Percentiles rank a stretch among this genome's conserved stretches.
These are phyloP conservation scores for Symphodus melops DNA, from an alignment of 2,113 vertebrate genomes.

Conservation along the genomic window DNA sequence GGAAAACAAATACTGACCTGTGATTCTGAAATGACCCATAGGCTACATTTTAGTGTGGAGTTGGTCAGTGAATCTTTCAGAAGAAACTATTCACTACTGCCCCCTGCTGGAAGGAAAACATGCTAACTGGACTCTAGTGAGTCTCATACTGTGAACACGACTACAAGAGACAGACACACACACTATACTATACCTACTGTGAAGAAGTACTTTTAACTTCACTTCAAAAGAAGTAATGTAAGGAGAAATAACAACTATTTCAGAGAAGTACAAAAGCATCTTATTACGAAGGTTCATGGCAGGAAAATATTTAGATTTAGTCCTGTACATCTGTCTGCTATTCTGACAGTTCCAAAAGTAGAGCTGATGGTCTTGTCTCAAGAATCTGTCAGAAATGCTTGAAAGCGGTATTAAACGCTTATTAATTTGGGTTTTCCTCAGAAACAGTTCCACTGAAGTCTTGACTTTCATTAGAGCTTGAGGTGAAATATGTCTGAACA, in stretches of 20 bases:
- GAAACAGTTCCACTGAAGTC: too few relatives aligned
- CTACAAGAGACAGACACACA: neutral
- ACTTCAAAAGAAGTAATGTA: neutral
- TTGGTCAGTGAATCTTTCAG: neutral
- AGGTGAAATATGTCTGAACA: neutral
- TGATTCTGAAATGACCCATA: slow-evolving; percentile 43
- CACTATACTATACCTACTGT: neutral
- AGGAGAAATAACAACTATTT: neutral
- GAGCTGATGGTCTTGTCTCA: too few relatives aligned
- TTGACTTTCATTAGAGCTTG: too few relatives aligned
- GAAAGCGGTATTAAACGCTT: too few relatives aligned
- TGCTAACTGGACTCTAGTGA: neutral
- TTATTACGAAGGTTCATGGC: neutral
- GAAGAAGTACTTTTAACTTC: neutral
- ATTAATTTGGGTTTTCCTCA: too few relatives aligned
- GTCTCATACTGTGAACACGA: slow-evolving; percentile 6
- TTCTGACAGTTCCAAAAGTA: neutral
- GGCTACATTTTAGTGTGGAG: neutral
- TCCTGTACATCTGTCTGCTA: neutral
- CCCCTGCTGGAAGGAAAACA: slow-evolving; percentile 68
- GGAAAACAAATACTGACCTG: slow-evolving; percentile 21
- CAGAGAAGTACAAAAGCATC: slow-evolving; percentile 2
- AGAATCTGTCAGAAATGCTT: too few relatives aligned
- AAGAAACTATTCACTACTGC: slow-evolving; percentile 72
- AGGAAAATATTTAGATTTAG: neutral